These are phyloP conservation scores for Pyxicephalus adspersus DNA, from an alignment of 2,113 vertebrate genomes.

Conservation along the genomic window DNA sequence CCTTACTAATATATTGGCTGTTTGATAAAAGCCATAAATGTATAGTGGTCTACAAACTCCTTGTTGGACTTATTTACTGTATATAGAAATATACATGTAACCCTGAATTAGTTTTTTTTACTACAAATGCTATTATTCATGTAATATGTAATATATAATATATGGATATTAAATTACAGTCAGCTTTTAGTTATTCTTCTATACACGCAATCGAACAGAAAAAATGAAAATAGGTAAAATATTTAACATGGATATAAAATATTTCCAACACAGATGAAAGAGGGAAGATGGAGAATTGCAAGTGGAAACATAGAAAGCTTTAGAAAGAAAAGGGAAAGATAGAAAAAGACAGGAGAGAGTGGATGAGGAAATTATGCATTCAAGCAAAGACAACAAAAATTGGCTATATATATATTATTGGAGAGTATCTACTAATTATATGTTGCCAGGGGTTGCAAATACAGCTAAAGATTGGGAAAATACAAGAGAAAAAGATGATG, in stretches of 20 bases:
- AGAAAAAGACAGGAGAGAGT: background rate
- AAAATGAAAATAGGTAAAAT: slow-evolving; percentile 19
- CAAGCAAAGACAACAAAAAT: background rate
- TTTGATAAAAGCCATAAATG: no score
- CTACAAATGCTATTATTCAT: no score
- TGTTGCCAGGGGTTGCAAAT: slow-evolving; percentile 22
- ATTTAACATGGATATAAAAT: slow-evolving; percentile 16
- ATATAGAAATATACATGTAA: no score
- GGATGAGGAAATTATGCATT: background rate
- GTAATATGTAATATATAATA: no score
- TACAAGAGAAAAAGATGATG: background rate
- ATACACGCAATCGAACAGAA: background rate
- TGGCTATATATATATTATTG: slow-evolving; percentile 11
- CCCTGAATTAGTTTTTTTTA: no score
- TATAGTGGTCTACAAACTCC: no score
- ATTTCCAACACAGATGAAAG: background rate
- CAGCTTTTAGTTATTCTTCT: background rate
- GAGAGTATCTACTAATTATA: slow-evolving; percentile 39
- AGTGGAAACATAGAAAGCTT: background rate
- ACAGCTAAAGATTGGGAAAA: background rate
- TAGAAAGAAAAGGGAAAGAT: no score
- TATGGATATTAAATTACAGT: no score
- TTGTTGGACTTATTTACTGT: no score
- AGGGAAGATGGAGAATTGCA: background rate
- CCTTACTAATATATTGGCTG: no score